A percentile compares a stretch with the other conserved stretches of the same genome.
These are phyloP conservation scores for Busseola fusca DNA, from an alignment of 2,888 invertebrate genomes.

Conservation along the genomic window DNA sequence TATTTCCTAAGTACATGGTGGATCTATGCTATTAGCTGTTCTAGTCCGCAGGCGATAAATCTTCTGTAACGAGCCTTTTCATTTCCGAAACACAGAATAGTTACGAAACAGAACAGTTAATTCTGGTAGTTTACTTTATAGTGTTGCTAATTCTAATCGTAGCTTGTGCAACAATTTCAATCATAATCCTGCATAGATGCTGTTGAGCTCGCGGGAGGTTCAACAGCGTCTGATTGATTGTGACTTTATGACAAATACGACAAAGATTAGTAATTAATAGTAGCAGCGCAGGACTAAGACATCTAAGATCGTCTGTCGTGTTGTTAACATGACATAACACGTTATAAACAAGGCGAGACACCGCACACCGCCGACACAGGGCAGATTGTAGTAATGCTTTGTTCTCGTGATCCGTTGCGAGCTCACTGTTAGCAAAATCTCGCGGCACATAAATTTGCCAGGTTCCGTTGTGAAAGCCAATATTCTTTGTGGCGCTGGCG, in stretches of 20 bases:
- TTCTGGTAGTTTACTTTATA: conserved; percentile 5
- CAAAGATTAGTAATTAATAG: conserved; percentile 57
- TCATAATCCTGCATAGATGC: conserved; percentile 34
- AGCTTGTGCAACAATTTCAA: conserved; percentile 34
- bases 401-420: conserved; percentile 77
- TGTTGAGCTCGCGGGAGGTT: conserved; percentile 16
- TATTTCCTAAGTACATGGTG: conserved; percentile 17
- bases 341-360: conserved; percentile 54
- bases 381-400: conserved; percentile 71
- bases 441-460: conserved; percentile 86
- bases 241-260: conserved; percentile 52
- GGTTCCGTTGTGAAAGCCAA: conserved; percentile 89
- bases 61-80: conserved; percentile 31
- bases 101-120: conserved; percentile 1
- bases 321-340: conserved; percentile 58
- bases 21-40: conserved; percentile 9
- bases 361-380: conserved; percentile 31
- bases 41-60: conserved; percentile 20
- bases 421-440: conserved; percentile 82
- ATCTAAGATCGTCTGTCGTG: conserved; percentile 46
- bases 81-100: conserved; percentile 31
- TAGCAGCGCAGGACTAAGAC: conserved; percentile 29
- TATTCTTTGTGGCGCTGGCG: conserved; percentile 87
- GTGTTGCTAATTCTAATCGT: conserved; percentile 16
- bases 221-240: conserved; percentile 40